Conservation (phyloP, 2,113 vertebrate genomes). For the Bombycilla garrulus region DNA sequence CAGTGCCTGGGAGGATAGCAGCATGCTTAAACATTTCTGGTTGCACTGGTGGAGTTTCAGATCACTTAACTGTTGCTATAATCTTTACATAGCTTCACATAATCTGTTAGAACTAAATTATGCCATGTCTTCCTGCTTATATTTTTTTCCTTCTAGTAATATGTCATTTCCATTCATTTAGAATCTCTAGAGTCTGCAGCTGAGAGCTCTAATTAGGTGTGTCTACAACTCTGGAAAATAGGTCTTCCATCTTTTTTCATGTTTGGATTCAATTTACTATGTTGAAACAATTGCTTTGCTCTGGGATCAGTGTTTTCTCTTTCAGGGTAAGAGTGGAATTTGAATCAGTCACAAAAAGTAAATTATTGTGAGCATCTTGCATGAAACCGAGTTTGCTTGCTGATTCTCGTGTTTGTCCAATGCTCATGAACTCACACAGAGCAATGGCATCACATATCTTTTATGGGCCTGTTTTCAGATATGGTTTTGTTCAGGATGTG, state of each 20-base stretch:
- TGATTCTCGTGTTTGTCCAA: not conserved
- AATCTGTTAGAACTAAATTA: not conserved
- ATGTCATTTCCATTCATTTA: not conserved
- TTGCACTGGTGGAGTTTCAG: not conserved
- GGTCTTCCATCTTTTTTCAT: constrained; percentile 34
- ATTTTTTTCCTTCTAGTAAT: constrained; percentile 17
- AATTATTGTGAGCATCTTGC: not conserved
- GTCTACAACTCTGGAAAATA: constrained; percentile 1
- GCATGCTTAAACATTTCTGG: not conserved
- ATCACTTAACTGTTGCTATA: not conserved
- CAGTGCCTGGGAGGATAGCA: not conserved
- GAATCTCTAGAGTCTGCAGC: not conserved
- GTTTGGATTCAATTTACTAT: constrained; percentile 28
- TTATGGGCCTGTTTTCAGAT: constrained; percentile 6
- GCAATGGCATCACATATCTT: not conserved
- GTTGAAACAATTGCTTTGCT: constrained; percentile 13
- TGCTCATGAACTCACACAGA: not conserved
- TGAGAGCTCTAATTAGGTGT: constrained; percentile 17
- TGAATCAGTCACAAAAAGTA: not conserved
- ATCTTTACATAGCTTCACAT: not conserved
- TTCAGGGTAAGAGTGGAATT: not conserved
- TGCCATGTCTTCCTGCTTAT: not conserved
- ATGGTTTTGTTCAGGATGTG: not conserved
- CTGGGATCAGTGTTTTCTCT: not conserved
- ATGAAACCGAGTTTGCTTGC: not conserved